Evolutionary conservation across 23 tunicate genomes (phyloP), one percentile per base, ranked within the genome.

Genomic region (Trididemnum clinides): DNA sequence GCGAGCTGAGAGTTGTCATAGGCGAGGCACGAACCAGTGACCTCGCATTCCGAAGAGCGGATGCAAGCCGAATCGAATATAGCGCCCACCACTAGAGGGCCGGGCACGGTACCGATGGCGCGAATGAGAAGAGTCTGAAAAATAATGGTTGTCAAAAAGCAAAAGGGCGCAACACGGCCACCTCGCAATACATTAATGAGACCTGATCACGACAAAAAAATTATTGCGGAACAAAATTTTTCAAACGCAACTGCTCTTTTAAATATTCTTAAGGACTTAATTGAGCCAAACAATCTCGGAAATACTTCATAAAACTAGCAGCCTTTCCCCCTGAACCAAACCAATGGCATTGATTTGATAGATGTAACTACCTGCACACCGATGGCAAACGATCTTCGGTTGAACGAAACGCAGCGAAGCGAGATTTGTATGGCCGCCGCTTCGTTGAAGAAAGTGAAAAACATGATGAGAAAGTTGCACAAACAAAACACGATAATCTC

Each of bases 381-480:
- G 26, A 88, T 38, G 6, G 92, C 87, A 18, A 88, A 51, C 0
- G 92, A 69, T 64, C 92, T 51, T 59, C 71, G 22, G 59, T 82
- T 34, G 36, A 88, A 88, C 0, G 92, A 64, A 28, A 88, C 92
- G 31, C 86, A 82, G 3, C 92, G 75, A n/a, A 88, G n/a, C 15
- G 86, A 33, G 28, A 75, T 77, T 83, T 88, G 97, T 18, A 88
- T 30, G 25, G 81, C 92, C 20, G 97, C 64, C 30, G 87, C 89
- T 30, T 83, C 87, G 36, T 92, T 92, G 33, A 92, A 51, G 37
- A 92, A 92, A 21, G 92, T 92, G 72, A 81, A 85, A 62, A 87
- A 79, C 57, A 91, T 57, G 37, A 87, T 50, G 1, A 87, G 28
- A 35, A 88, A 88, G 0, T 34, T 58, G 65, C 85, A 32, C 64